Evolutionary conservation across 2,797 vertebrate species (phyloP).

Genomic region (Mionectes olivaceus): DNA sequence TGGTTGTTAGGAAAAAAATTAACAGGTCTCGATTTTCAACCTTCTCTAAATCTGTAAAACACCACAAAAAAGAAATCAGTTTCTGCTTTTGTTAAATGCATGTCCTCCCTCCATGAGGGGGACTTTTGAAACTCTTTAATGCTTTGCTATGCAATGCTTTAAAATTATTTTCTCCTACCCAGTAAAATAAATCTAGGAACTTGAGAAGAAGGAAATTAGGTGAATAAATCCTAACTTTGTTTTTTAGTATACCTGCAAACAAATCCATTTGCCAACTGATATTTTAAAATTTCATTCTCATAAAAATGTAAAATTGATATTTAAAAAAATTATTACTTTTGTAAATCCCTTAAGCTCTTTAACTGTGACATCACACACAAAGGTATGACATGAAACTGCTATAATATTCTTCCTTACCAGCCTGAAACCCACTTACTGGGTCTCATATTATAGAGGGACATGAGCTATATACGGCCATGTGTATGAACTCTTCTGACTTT

Average conservation of each 20-base stretch:
- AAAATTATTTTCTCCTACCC: neutral
- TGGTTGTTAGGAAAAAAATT: neutral
- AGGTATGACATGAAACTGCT: neutral
- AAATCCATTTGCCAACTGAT: neutral
- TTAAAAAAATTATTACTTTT: slow-evolving; percentile 21
- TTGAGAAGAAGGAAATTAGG: neutral
- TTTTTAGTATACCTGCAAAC: slow-evolving; percentile 21
- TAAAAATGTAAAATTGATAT: neutral
- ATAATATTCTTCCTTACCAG: neutral
- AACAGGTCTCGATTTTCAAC: neutral
- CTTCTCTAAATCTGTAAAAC: neutral
- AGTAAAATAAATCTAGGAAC: slow-evolving; percentile 20
- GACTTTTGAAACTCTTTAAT: neutral
- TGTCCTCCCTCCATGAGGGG: neutral
- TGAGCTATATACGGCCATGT: accelerated
- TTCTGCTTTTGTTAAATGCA: neutral
- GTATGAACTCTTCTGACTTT: neutral
- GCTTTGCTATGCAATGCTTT: slow-evolving; percentile 3
- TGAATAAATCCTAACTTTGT: slow-evolving; percentile 7
- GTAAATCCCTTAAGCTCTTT: neutral
- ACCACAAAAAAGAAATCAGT: neutral
- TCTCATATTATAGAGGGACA: neutral
- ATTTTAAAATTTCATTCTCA: neutral
- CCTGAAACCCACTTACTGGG: neutral
- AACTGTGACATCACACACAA: neutral